Evolutionary conservation across 2,113 vertebrate species (phyloP), one percentile per base, ranked within the genome.

Genomic region (Elephas maximus): DNA sequence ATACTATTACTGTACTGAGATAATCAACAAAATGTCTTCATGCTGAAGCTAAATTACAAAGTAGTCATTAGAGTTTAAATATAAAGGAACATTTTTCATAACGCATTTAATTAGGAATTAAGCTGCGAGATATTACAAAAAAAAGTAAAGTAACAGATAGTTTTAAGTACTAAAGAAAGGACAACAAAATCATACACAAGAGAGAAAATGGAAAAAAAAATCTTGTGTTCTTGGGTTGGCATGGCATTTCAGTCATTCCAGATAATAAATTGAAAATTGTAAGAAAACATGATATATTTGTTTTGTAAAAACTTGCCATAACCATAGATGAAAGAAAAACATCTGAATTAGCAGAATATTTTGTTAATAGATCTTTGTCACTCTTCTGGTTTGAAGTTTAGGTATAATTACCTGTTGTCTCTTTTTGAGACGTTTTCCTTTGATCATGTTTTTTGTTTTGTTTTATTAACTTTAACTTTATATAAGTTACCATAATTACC

Each of bases 391-490:
- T 80, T 94, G 18, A 82, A 37, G 17, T 88, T 87, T 94, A 2
- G 78, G 30, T 14, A 82, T 45, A 60, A 86, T 57, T 91, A 87
- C 6, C 65, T 82, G 2, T 82, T 85, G 11, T 71, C 23, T 88
- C 2, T n/a, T 95, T 96, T 17, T 93, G 67, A 33, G 17, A 93
- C 10, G 28, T 90, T 96, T 96, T 87, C 37, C 45, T 89, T 95
- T 92, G 37, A 62, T 60, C 17, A 20, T 88, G 17, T 8, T 28
- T 78, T 85, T 83, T 81, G 30, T 83, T 67, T 76, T 82, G 10
- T 90, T 88, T 81, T 78, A 94, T 71, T 92, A 37, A 86, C 96
- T 96, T 94, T 84, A 91, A 69, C 67, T 94, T 83, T 41, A 73
- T 41, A 2, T 73, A 73, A 73, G 17, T 37, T 73, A 21, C n/a